Base-by-base conservation (phyloP, 2,888 invertebrate genomes). In the Dryococelus australis region DNA sequence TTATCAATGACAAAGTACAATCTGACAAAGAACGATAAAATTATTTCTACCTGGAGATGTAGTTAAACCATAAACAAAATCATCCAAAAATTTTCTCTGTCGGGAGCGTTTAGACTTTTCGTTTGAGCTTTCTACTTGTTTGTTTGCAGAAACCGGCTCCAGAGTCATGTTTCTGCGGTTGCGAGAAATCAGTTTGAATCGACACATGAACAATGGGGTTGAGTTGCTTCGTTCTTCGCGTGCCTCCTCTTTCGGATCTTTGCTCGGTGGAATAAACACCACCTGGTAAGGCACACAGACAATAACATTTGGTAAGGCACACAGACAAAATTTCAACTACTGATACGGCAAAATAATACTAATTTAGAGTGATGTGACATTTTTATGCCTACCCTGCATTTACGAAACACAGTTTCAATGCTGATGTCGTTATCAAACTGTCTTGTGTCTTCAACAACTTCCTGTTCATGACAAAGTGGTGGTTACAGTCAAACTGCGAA, bases 131-230 rank as follows among this genome's bases (percentile, higher is more conserved):
- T n/a, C 65, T 9, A 8, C 24, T n/a, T 16, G 20, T 20, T 65
- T 24, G n/a, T 8, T 8, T n/a, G 65, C 65, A 8, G 65, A 65
- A 20, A 65, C n/a, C n/a, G 65, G 65, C 65, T 65, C 65, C 65
- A 65, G 65, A 16, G 24, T n/a, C 8, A 65, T 3, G n/a, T 8
- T 8, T n/a, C 8, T 65, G 65, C 65, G 65, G 65, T 3, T 20
- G n/a, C n/a, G 65, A 83, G 83, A n/a, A 28, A 83, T 35, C 28
- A 83, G 13, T 24, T n/a, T 27, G 35, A 35, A 83, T 35, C 83
- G 83, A 83, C 83, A 83, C 83, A 83, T 35, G 35, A 83, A 83
- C 83, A 83, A 65, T 24, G 65, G 65, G 13, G n/a, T 20, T 20
- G 65, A 20, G 65, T n/a, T n/a, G n/a, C n/a, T 6, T 16, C 10